These are phyloP conservation scores for Boloria selene DNA, from an alignment of 2,888 invertebrate species.

Conservation along the genomic window DNA sequence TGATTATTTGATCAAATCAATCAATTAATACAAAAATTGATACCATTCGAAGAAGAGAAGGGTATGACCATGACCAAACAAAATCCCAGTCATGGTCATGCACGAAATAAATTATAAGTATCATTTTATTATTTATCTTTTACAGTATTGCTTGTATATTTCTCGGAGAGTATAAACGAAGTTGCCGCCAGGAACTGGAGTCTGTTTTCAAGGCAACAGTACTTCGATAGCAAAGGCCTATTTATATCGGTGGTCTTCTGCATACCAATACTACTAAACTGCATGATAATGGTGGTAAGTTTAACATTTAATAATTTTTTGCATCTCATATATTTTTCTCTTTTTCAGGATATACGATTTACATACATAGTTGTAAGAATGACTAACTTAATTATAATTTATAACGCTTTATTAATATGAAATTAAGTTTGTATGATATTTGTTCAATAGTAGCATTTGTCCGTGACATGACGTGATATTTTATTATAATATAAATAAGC, in stretches of 20 bases:
- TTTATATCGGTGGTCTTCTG: conserved; percentile 97
- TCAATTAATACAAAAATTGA: too few species aligned
- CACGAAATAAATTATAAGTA: neutral
- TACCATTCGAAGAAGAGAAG: neutral
- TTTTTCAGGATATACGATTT: neutral
- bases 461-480: too few species aligned
- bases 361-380: too few species aligned
- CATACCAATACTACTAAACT: conserved; percentile 95
- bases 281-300: conserved; percentile 97
- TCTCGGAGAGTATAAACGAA: conserved; percentile 95
- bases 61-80: too few species aligned
- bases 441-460: too few species aligned
- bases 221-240: conserved; percentile 95
- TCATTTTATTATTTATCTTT: conserved; percentile 46
- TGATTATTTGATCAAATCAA: too few species aligned
- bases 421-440: too few species aligned
- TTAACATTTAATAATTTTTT: conserved; percentile 7
- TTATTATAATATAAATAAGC: too few species aligned
- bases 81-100: neutral
- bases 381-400: too few species aligned
- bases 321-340: neutral
- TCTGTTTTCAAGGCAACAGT: conserved; percentile 94
- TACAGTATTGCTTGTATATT: conserved; percentile 93
- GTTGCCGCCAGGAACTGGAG: conserved; percentile 94
- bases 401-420: too few species aligned